Base-by-base conservation (phyloP, 2,888 invertebrate genomes). In the Orchesellides sinensis region DNA sequence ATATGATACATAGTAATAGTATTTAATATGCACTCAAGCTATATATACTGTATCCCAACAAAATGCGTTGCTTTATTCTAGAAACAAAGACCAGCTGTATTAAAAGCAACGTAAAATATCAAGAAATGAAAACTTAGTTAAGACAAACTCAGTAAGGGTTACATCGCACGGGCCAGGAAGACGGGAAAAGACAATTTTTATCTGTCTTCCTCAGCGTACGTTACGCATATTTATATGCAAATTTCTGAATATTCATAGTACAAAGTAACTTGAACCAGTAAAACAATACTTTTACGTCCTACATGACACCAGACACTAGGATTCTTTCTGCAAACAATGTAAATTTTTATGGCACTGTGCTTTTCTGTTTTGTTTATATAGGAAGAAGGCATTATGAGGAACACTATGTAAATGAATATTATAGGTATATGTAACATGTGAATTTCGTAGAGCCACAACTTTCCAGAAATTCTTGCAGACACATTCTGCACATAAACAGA, bases 161-260 rank as follows among this genome's bases (percentile, higher is more conserved):
- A 54, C 54, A 40, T 40, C 14, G 35, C 19, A 56, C 12, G 17
- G 10, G 21, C n/a, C 35, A 63, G 73, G 52, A 73, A 73, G 70
- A 56, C 63, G 52, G 63, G 61, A 73, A 23, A 74, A 74, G 49
- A 74, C 73, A 72, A 72, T 72, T 59, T 74, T 54, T 73, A n/a
- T 74, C 63, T 74, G 63, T 74, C 61, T 32, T 29, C 19, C 27
- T n/a, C n/a, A n/a, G n/a, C n/a, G n/a, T n/a, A n/a, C 17, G 29
- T n/a, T 32, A 54, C 25, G 61, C 59, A 59, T 40, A 40, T n/a
- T n/a, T 40, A 40, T 70, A 70, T 70, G 70, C 70, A 70, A 70
- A 70, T 40, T 35, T 54, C 32, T 52, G 45, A 54, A 69, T 70
- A 17, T 56, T 70, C 47, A 69, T 49, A 17, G 2, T 49, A 40